phyloP scores from a whole-genome alignment of 2,888 invertebrate genomes.

The Pseudolycoriella hygida region DNA sequence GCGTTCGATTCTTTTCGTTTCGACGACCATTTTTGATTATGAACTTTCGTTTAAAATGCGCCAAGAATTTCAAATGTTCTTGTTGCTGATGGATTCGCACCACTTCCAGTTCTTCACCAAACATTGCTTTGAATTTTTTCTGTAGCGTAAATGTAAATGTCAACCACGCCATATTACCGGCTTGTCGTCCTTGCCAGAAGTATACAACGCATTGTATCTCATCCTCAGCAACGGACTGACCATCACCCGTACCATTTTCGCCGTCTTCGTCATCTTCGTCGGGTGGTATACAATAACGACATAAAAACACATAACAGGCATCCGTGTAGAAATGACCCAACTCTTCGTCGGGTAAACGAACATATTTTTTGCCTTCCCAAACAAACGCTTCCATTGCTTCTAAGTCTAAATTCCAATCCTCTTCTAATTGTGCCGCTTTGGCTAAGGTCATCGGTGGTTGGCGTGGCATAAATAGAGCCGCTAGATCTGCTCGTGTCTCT shows the following conservation, averaged over 20 bases:
- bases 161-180: conserved; percentile 98
- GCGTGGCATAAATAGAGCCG: conserved; percentile 87
- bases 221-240: conserved; percentile 21
- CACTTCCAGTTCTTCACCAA: conserved; percentile 82
- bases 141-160: conserved; percentile 94
- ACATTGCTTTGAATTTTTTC: conserved; percentile 77
- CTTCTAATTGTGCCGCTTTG: conserved; percentile 76
- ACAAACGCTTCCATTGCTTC: conserved; percentile 97
- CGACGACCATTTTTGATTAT: conserved; percentile 80
- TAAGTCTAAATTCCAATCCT: conserved; percentile 97
- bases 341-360: conserved; percentile 89
- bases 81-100: conserved; percentile 96
- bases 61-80: conserved; percentile 94
- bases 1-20: conserved; percentile 30
- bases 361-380: conserved; percentile 90
- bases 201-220: conserved; percentile 89
- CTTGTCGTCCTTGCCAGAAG: conserved; percentile 98
- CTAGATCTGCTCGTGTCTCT: conserved; percentile 83
- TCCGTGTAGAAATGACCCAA: conserved; percentile 77
- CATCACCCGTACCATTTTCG: conserved; percentile 17
- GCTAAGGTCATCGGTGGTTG: conserved; percentile 71
- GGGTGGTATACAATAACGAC: conserved; percentile 77
- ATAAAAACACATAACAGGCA: conserved; percentile 96
- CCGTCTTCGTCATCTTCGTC: conserved; percentile 41
- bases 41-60: conserved; percentile 90